Conservation (phyloP, 1,140 invertebrate species). For the Pseudomyrmex flavicornis region DNA sequence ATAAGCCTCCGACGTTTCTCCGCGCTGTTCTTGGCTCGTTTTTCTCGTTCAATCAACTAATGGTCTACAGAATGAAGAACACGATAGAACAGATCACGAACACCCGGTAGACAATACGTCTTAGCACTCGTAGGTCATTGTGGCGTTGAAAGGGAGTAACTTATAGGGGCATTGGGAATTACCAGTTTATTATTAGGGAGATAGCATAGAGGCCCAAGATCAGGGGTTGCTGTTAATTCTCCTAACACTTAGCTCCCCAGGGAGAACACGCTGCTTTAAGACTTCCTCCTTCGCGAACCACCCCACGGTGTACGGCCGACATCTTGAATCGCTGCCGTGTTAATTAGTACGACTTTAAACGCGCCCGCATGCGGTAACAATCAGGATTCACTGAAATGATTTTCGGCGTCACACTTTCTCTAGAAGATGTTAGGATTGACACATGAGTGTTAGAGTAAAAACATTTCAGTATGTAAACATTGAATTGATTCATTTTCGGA, state of each 20-base stretch:
- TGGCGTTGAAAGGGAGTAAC: constrained; percentile 84
- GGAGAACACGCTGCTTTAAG: constrained; percentile 83
- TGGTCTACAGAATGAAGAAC: constrained; percentile 20
- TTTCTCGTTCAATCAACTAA: constrained; percentile 59
- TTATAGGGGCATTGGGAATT: constrained; percentile 86
- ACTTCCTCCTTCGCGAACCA: constrained; percentile 78
- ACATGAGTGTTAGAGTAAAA: constrained; percentile 22
- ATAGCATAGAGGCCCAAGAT: constrained; percentile 83
- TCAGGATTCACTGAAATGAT: constrained; percentile 70
- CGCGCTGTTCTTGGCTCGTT: constrained; percentile 7
- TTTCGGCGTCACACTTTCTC: constrained; percentile 47
- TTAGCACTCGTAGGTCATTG: constrained; percentile 82
- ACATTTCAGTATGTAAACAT: constrained; percentile 2
- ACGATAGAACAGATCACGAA: constrained; percentile 63
- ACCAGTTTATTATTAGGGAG: constrained; percentile 86
- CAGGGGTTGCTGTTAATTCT: constrained; percentile 84
- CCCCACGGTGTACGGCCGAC: constrained; percentile 67
- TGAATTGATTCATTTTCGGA: no score
- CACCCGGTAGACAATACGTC: constrained; percentile 76
- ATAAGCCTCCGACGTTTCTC: constrained; percentile 18
- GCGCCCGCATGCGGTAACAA: constrained; percentile 73
- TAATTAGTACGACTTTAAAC: constrained; percentile 83
- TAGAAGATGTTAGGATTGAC: constrained; percentile 61
- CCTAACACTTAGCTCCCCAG: constrained; percentile 81
- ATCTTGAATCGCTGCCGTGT: constrained; percentile 82